Conservation (phyloP, 2,797 vertebrate species). For the Morus bassanus region DNA sequence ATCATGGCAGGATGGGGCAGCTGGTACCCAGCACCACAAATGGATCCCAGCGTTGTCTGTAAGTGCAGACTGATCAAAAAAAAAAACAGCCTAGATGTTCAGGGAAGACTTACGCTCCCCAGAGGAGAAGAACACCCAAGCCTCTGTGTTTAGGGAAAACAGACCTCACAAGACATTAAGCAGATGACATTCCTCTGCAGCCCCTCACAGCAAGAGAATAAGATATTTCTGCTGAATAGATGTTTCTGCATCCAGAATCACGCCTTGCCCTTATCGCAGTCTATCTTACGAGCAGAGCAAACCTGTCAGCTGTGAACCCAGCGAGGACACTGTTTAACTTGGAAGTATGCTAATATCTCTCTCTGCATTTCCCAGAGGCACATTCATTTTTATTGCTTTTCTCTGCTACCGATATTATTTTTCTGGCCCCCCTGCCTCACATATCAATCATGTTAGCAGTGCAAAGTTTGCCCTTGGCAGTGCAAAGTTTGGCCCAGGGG, state of each 20-base stretch:
- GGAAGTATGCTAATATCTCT: not conserved
- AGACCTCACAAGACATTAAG: not conserved
- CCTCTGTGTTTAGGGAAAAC: not conserved
- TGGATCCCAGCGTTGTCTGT: not conserved
- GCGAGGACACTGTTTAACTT: not conserved
- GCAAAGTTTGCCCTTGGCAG: not conserved
- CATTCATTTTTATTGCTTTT: not conserved
- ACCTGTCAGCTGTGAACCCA: not conserved
- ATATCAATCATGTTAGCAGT: accelerated
- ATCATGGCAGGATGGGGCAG: not conserved
- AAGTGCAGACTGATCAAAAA: not conserved
- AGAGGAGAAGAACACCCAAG: not conserved
- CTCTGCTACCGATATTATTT: not conserved
- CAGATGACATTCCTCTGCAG: not conserved
- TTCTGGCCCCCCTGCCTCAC: not conserved
- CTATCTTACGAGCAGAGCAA: not conserved
- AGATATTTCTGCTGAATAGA: not conserved
- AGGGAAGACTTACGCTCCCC: not conserved
- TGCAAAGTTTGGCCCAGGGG: not conserved
- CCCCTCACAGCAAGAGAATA: not conserved
- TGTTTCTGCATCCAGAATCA: not conserved
- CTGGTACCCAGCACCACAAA: not conserved
- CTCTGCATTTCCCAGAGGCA: not conserved
- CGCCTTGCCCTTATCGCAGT: not conserved
- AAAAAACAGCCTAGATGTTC: not conserved